Conservation (phyloP, 2,797 vertebrate species). For the Thaleichthys pacificus region DNA sequence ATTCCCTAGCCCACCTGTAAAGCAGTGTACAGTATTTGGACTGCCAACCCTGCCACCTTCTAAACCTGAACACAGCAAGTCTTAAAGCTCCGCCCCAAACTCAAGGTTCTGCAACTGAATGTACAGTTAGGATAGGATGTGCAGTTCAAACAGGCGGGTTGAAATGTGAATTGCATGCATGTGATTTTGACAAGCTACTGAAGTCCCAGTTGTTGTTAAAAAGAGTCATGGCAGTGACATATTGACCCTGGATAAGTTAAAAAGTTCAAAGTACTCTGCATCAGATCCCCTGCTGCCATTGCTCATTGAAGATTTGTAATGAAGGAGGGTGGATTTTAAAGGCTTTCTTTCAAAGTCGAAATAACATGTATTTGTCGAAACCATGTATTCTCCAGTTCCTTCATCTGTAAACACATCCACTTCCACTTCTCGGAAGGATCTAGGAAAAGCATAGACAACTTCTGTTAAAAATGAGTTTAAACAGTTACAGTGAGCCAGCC, state of each 20-base stretch:
- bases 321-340: slow-evolving; percentile 28
- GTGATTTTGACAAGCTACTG: slow-evolving; percentile 36
- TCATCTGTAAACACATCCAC: too few relatives aligned
- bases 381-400: too few relatives aligned
- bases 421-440: too few relatives aligned
- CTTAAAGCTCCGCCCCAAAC: slow-evolving; percentile 41
- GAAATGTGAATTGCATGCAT: slow-evolving; percentile 48
- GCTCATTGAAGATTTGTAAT: slow-evolving; percentile 38
- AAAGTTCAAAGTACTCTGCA: slow-evolving; percentile 35
- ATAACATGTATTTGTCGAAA: neutral
- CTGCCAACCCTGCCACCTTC: slow-evolving; percentile 1
- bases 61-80: slow-evolving; percentile 27
- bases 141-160: slow-evolving; percentile 26
- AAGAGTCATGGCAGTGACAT: slow-evolving; percentile 22
- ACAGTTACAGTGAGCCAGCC: neutral
- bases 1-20: neutral
- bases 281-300: slow-evolving; percentile 50
- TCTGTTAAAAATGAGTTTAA: neutral
- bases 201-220: slow-evolving; percentile 47
- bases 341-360: slow-evolving; percentile 7
- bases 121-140: slow-evolving; percentile 29
- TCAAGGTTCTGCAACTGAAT: slow-evolving; percentile 47
- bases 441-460: too few relatives aligned
- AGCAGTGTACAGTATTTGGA: neutral
- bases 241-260: too few relatives aligned